These are phyloP conservation scores for Leucophenga montana DNA, from an alignment of 2,888 invertebrate species.

Conservation along the genomic window DNA sequence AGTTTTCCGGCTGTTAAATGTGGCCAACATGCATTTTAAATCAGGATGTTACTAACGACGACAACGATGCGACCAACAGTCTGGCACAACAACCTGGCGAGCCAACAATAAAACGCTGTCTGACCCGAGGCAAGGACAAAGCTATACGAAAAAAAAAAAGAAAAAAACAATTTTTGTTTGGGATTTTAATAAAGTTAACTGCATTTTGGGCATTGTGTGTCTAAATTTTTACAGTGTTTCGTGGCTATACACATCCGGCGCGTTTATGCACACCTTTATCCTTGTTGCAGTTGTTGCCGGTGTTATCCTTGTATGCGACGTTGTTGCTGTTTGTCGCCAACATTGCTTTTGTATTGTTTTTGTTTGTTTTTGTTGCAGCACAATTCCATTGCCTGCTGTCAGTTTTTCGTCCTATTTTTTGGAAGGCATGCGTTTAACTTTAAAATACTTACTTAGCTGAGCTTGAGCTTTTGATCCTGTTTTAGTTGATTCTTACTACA, in stretches of 20 bases:
- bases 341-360: not conserved
- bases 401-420: not conserved
- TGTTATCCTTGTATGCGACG: constrained; percentile 40
- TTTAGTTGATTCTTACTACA: not conserved
- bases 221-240: constrained; percentile 40
- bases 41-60: constrained; percentile 24
- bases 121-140: not conserved
- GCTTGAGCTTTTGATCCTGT: constrained; percentile 22
- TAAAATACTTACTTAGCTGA: constrained; percentile 18
- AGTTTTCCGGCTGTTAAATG: constrained; percentile 15
- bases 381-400: constrained; percentile 16
- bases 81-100: constrained; percentile 37
- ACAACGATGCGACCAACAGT: constrained; percentile 29
- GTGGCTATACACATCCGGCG: constrained; percentile 17
- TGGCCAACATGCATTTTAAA: constrained; percentile 38
- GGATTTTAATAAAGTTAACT: constrained; percentile 66
- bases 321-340: constrained; percentile 32
- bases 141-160: not conserved
- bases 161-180: constrained; percentile 42
- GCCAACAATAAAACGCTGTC: constrained; percentile 36
- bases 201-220: constrained; percentile 62
- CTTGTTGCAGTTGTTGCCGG: constrained; percentile 32
- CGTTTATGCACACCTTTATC: constrained; percentile 11
- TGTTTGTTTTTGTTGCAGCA: constrained; percentile 44
- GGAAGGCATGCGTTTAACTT: constrained; percentile 6